A percentile compares a stretch with the other conserved stretches of the same genome.
Evolutionary conservation across 2,888 invertebrate species (phyloP).

Genomic region (Netelia fuscicornis): DNA sequence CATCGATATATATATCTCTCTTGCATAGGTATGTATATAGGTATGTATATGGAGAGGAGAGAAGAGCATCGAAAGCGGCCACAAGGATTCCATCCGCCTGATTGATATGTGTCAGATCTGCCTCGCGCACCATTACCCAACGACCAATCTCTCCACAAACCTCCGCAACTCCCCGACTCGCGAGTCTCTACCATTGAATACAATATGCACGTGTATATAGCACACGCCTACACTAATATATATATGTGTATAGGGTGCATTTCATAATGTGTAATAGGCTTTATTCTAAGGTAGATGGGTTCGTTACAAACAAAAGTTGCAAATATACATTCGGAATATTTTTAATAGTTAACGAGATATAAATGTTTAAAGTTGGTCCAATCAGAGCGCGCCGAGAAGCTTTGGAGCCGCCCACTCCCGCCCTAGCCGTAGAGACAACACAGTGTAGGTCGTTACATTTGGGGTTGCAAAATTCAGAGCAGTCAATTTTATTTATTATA

Average conservation of each 20-base stretch:
- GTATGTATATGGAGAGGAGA: background rate
- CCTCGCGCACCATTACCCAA: slow-evolving; percentile 74
- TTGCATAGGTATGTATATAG: background rate
- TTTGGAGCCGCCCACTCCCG: no score
- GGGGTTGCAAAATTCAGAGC: no score
- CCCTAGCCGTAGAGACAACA: no score
- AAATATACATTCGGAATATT: no score
- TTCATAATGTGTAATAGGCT: no score
- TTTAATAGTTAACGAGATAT: no score
- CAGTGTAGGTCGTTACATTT: no score
- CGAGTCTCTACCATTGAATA: slow-evolving; percentile 17
- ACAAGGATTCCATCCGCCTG: slow-evolving; percentile 77
- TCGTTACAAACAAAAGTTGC: no score
- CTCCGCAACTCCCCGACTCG: slow-evolving; percentile 34
- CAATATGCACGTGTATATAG: background rate
- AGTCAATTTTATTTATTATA: no score
- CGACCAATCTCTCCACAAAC: slow-evolving; percentile 67
- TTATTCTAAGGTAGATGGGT: no score
- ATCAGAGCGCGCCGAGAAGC: no score
- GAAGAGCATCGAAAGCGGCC: slow-evolving; percentile 49
- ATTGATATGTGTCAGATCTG: slow-evolving; percentile 81
- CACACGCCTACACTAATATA: background rate
- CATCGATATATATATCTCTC: background rate
- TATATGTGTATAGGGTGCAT: background rate
- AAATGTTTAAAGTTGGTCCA: no score